Base-by-base conservation (phyloP, 2,113 vertebrate species). In the Periophthalmus modestus region DNA sequence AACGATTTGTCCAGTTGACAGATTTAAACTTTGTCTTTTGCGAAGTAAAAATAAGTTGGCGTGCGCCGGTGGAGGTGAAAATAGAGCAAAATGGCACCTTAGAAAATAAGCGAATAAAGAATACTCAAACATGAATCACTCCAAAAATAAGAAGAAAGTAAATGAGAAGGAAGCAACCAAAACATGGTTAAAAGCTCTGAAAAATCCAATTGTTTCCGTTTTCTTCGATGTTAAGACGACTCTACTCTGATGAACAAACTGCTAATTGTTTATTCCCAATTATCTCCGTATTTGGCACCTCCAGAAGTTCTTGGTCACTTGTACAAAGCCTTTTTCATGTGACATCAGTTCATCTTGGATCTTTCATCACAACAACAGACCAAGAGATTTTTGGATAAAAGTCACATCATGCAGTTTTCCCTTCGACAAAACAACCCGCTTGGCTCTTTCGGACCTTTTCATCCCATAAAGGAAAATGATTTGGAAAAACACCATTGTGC, bases 321-420 rank as follows among this genome's bases (percentile, higher is more conserved):
- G 23, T 14, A 28, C 57, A 59, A 28, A 59, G 57, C 12, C 28
- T 34, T 34, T 62, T 34, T 55, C 52, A 18, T 62, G 59, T 62
- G 59, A 62, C 23, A 62, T 34, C 59, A 62, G 28, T 18, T 62
- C 59, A 62, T 34, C 59, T 59, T 34, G 59, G 28, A 34, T 34
- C 16, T 15, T 33, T 62, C 59, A 62, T 34, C 24, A 33, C 15
- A 33, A 62, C 28, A 62, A 62, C 24, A 34, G 12, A 62, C 59
- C 23, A 28, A 28, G 57, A 34, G 28, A 24, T 15, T 62, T 34
- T 62, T 62, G 59, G 59, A 11, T 59, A 14, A 59, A 59, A 14
- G 28, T 23, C 55, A 61, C 28, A 16, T 61, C 58, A 61, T 33
- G 24, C 15, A 33, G 16, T 28, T 34, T 62, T 34, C 28, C 28